phyloP scores from a whole-genome alignment of 1,140 invertebrate genomes.

The Octopus bimaculoides region DNA sequence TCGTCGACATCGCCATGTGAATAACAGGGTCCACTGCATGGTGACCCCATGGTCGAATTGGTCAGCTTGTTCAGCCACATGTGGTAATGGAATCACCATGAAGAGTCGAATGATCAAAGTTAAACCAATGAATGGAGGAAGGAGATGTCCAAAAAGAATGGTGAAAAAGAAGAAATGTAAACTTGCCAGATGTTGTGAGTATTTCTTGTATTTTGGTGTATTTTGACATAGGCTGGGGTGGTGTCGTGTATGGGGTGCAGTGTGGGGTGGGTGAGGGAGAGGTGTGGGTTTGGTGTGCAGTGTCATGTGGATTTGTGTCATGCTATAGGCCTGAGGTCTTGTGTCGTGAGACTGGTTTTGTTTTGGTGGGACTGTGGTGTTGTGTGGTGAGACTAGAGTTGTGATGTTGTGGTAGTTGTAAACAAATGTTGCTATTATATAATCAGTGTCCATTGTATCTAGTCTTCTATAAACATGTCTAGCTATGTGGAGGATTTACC shows the following conservation, averaged over 20 bases:
- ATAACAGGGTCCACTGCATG: slow-evolving; percentile 42
- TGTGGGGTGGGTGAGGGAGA: not conserved
- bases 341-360: not conserved
- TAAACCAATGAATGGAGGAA: slow-evolving; percentile 42
- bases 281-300: not conserved
- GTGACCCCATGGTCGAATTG: slow-evolving; percentile 54
- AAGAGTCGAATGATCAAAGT: slow-evolving; percentile 39
- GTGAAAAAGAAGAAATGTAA: slow-evolving; percentile 40
- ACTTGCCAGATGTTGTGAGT: slow-evolving; percentile 43
- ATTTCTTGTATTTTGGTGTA: not conserved
- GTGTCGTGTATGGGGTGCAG: not conserved
- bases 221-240: not conserved
- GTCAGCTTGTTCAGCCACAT: slow-evolving; percentile 52
- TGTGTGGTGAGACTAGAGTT: not conserved
- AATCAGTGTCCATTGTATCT: no score
- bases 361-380: not conserved
- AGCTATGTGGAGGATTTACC: no score
- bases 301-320: not conserved
- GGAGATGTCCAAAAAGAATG: slow-evolving; percentile 42
- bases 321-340: not conserved
- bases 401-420: no score
- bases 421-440: no score
- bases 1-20: slow-evolving; percentile 9
- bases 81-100: slow-evolving; percentile 43
- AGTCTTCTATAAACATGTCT: no score